These are phyloP conservation scores for Cebidichthys violaceus DNA, from an alignment of 2,113 vertebrate genomes.

Conservation along the genomic window DNA sequence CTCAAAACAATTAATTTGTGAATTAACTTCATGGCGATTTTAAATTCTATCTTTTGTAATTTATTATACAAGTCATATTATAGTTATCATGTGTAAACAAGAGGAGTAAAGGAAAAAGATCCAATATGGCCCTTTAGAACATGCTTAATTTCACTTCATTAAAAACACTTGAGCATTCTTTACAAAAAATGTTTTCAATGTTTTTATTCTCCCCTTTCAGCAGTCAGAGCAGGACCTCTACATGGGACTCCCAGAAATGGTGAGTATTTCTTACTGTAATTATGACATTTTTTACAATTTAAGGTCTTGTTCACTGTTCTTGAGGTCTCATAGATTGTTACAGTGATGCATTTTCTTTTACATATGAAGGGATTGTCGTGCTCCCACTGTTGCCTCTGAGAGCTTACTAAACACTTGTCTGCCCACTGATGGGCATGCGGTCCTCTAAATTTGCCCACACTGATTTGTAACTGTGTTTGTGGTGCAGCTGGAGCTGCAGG, in stretches of 20 bases:
- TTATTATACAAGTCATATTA: not conserved
- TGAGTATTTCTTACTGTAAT: constrained; percentile 47
- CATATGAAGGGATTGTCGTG: constrained; percentile 27
- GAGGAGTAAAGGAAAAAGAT: not conserved
- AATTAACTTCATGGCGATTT: not conserved
- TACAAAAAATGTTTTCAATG: not conserved
- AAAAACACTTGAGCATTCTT: not conserved
- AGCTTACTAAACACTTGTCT: constrained; percentile 28
- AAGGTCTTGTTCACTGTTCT: not conserved
- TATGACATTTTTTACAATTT: not conserved
- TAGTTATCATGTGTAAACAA: not conserved
- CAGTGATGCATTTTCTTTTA: constrained; percentile 15
- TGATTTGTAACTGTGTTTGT: constrained; percentile 51
- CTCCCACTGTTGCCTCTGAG: constrained; percentile 50
- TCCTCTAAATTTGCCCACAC: constrained; percentile 56
- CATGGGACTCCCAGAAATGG: constrained; percentile 80
- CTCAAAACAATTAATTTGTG: not conserved
- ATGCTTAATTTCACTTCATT: not conserved
- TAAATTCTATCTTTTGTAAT: not conserved
- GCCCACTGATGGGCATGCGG: constrained; percentile 45
- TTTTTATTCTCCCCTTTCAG: constrained; percentile 49
- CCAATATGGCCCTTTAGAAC: not conserved
- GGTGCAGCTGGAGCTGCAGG: constrained; percentile 81
- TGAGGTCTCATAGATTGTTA: not conserved
- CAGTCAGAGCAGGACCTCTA: constrained; percentile 80